Conservation (phyloP, 2,797 vertebrate genomes). For the Antrozous pallidus region DNA sequence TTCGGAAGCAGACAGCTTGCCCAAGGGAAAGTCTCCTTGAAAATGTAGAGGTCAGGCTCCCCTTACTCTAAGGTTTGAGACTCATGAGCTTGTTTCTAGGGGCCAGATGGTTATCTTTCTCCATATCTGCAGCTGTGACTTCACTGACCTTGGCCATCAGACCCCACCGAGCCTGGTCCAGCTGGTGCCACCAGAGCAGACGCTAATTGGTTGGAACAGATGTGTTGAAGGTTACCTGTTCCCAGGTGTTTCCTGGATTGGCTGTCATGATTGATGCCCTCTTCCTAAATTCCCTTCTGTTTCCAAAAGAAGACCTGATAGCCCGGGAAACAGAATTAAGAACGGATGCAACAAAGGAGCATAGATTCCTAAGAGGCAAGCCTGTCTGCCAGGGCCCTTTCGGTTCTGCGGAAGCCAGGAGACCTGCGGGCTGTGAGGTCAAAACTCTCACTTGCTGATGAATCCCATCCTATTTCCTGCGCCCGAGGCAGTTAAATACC, state of each 20-base stretch:
- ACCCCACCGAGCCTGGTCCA: background rate
- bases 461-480: background rate
- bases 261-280: background rate
- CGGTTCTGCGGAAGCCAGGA: background rate
- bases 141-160: background rate
- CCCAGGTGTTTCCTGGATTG: background rate
- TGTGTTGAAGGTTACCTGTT: background rate
- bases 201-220: background rate
- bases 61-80: background rate
- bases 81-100: background rate
- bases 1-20: background rate
- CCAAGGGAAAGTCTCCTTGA: background rate
- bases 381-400: background rate
- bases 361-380: background rate
- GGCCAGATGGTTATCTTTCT: background rate
- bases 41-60: background rate
- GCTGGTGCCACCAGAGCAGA: background rate
- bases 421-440: background rate
- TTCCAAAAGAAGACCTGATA: background rate
- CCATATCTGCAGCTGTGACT: background rate
- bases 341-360: background rate
- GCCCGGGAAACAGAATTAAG: background rate
- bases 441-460: fast-evolving
- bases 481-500: background rate
- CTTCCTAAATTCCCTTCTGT: background rate